phyloP scores from a whole-genome alignment of 2,797 vertebrate genomes.

The Pangasius larnaudii region DNA sequence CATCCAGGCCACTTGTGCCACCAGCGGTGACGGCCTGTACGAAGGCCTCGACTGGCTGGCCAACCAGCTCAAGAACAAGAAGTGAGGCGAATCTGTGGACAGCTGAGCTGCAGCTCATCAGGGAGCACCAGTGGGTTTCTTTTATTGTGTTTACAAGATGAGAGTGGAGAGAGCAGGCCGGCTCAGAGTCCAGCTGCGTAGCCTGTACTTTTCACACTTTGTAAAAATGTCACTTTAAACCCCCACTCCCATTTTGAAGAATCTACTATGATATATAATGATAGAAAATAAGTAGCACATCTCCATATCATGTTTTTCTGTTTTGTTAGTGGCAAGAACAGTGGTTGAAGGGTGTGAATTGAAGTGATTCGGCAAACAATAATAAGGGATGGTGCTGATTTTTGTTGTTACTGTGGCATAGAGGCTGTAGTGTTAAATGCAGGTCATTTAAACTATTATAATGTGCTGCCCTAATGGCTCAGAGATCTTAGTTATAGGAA shows the following conservation, averaged over 20 bases:
- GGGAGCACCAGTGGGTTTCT: slow-evolving; percentile 60
- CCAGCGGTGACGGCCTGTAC: slow-evolving; percentile 92
- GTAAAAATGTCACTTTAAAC: slow-evolving; percentile 48
- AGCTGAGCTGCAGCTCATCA: slow-evolving; percentile 68
- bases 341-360: slow-evolving; percentile 6
- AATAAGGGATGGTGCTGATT: slow-evolving; percentile 9
- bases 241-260: slow-evolving; percentile 10
- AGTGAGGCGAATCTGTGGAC: slow-evolving; percentile 71
- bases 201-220: slow-evolving; percentile 51
- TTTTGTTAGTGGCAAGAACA: neutral
- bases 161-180: slow-evolving; percentile 63
- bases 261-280: slow-evolving; percentile 6
- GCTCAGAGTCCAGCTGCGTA: slow-evolving; percentile 58
- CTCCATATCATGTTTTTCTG: slow-evolving; percentile 28
- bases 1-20: slow-evolving; percentile 97
- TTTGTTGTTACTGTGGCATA: slow-evolving; percentile 29
- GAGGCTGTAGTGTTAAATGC: slow-evolving; percentile 49
- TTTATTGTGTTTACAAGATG: slow-evolving; percentile 72
- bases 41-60: slow-evolving; percentile 97
- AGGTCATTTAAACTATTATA: slow-evolving; percentile 54
- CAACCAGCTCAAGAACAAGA: slow-evolving; percentile 98
- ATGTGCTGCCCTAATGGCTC: slow-evolving; percentile 13
- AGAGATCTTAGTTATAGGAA: neutral
- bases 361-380: slow-evolving; percentile 13
- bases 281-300: slow-evolving; percentile 23